A percentile compares a stretch with the other conserved stretches of the same genome.
Conservation (phyloP, 2,888 invertebrate species). For the Plusia festucae region DNA sequence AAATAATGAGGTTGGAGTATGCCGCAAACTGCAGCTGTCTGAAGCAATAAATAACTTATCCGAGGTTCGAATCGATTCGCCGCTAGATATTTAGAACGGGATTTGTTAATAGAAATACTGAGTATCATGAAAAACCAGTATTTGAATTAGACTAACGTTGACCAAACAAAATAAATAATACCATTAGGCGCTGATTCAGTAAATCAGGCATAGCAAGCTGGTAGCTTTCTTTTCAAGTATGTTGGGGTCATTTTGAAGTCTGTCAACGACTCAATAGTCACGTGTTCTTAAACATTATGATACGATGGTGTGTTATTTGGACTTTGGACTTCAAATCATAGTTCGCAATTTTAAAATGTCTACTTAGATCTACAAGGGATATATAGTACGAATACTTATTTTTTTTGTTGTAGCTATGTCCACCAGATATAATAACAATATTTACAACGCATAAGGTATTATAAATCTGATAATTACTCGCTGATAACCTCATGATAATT, state of each 20-base stretch:
- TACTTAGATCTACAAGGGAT: too few relatives aligned
- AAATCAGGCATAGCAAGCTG: conserved; percentile 9
- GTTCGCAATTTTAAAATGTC: too few relatives aligned
- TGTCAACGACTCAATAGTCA: neutral
- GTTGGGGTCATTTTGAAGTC: neutral
- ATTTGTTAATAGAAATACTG: conserved; percentile 45
- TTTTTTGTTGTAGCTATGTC: too few relatives aligned
- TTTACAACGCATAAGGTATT: neutral
- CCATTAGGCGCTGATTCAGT: neutral
- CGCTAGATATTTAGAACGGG: conserved; percentile 63
- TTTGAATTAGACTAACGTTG: conserved; percentile 12
- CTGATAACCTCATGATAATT: neutral
- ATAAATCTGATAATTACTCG: neutral
- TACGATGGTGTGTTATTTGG: conserved; percentile 13
- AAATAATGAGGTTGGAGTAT: conserved; percentile 59
- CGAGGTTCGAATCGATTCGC: conserved; percentile 68
- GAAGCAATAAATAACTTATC: conserved; percentile 69
- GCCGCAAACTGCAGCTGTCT: conserved; percentile 69
- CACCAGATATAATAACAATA: neutral
- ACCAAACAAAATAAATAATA: conserved; percentile 12
- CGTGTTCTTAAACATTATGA: neutral
- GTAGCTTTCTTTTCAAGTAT: neutral
- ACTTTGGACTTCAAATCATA: conserved; percentile 11
- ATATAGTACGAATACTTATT: too few relatives aligned
- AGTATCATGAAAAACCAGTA: conserved; percentile 33